These are phyloP conservation scores for Alexandromys fortis DNA, from an alignment of 2,113 vertebrate species.

Conservation along the genomic window DNA sequence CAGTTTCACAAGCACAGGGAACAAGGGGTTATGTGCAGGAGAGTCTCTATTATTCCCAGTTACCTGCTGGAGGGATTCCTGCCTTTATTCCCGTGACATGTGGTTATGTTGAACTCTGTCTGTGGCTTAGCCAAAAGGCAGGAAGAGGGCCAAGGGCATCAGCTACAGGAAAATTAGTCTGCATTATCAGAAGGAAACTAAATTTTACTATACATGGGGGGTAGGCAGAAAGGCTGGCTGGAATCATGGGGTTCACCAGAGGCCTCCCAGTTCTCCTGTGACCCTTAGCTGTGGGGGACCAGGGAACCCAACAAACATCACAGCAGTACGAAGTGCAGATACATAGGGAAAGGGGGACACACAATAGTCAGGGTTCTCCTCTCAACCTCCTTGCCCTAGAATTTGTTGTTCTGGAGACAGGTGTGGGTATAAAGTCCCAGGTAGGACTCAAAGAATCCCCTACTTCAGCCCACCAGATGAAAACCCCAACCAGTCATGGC, in stretches of 20 bases:
- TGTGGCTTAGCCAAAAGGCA: not conserved
- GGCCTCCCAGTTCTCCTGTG: not conserved
- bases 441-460: not conserved
- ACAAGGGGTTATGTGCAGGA: not conserved
- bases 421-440: not conserved
- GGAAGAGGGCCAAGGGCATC: not conserved
- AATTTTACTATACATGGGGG: too few species aligned
- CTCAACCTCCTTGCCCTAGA: not conserved
- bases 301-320: not conserved
- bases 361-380: not conserved
- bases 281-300: not conserved
- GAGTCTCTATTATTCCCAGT: not conserved
- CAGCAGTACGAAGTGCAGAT: not conserved
- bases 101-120: not conserved
- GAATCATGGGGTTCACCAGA: not conserved
- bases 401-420: not conserved
- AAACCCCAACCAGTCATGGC: not conserved
- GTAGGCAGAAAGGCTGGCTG: not conserved
- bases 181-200: not conserved
- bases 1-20: not conserved
- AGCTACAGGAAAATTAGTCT: not conserved
- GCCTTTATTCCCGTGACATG: not conserved
- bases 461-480: not conserved
- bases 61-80: not conserved
- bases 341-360: not conserved